Percentiles rank a stretch among this genome's conserved stretches.
These are phyloP conservation scores for Alsophila aescularia DNA, from an alignment of 2,888 invertebrate genomes.

Conservation along the genomic window DNA sequence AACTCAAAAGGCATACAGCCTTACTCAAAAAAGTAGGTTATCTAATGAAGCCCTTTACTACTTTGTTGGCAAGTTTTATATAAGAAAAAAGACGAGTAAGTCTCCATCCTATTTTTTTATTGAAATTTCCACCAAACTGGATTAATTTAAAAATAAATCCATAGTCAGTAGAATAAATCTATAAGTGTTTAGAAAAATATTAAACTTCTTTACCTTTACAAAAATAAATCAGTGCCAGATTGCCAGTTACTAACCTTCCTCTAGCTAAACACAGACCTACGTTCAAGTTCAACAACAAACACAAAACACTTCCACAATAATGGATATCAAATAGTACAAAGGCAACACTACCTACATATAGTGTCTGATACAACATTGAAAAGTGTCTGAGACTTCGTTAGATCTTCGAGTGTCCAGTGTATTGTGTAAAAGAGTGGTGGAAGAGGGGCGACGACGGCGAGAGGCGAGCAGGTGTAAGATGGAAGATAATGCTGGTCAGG, in stretches of 20 bases:
- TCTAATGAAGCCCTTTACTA: no score
- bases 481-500: conserved; percentile 76
- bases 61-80: no score
- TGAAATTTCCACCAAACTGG: no score
- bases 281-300: not conserved
- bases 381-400: conserved; percentile 4
- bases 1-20: no score
- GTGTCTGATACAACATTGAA: conserved; percentile 1
- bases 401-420: conserved; percentile 25
- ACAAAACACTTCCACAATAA: conserved; percentile 36
- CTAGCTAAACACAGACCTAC: not conserved
- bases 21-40: no score
- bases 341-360: not conserved
- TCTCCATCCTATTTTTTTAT: no score
- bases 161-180: no score
- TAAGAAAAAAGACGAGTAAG: no score
- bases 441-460: conserved; percentile 25
- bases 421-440: conserved; percentile 38
- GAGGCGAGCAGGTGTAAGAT: conserved; percentile 66
- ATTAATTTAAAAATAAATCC: no score
- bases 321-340: conserved; percentile 55
- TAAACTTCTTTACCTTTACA: no score
- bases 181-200: no score
- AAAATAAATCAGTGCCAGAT: not conserved
- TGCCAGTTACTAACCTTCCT: not conserved